Evolutionary conservation across 2,113 vertebrate species (phyloP).

Genomic region (Phainopepla nitens): DNA sequence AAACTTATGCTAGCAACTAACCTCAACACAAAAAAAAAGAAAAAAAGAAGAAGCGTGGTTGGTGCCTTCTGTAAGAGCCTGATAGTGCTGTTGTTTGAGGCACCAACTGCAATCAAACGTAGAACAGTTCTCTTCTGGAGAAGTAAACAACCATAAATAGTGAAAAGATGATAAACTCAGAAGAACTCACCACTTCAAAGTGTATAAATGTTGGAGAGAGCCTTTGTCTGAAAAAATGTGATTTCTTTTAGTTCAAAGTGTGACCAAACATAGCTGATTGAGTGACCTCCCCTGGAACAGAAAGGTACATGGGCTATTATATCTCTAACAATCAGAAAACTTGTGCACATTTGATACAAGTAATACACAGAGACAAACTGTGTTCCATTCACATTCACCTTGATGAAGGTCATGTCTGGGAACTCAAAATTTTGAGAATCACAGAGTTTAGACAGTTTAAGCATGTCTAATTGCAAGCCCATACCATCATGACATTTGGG

Average conservation of each 20-base stretch:
- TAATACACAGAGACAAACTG: background rate
- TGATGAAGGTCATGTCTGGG: background rate
- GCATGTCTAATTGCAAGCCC: background rate
- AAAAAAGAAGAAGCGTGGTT: background rate
- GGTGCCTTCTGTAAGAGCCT: background rate
- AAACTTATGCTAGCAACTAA: background rate
- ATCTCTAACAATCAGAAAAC: background rate
- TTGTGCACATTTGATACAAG: background rate
- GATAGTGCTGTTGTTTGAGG: background rate
- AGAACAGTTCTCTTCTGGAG: background rate
- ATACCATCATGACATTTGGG: background rate
- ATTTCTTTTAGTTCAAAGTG: background rate
- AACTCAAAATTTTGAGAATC: background rate
- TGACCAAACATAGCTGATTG: background rate
- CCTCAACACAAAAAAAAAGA: background rate
- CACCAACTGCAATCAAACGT: background rate
- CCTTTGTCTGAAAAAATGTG: background rate
- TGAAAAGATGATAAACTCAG: background rate
- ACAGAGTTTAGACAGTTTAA: background rate
- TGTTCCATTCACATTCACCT: background rate
- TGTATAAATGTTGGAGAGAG: background rate
- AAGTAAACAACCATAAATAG: background rate
- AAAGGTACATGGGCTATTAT: background rate
- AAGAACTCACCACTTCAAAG: background rate
- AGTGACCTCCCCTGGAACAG: background rate